These are phyloP conservation scores for Troides aeacus DNA, from an alignment of 2,888 invertebrate genomes.

Conservation along the genomic window DNA sequence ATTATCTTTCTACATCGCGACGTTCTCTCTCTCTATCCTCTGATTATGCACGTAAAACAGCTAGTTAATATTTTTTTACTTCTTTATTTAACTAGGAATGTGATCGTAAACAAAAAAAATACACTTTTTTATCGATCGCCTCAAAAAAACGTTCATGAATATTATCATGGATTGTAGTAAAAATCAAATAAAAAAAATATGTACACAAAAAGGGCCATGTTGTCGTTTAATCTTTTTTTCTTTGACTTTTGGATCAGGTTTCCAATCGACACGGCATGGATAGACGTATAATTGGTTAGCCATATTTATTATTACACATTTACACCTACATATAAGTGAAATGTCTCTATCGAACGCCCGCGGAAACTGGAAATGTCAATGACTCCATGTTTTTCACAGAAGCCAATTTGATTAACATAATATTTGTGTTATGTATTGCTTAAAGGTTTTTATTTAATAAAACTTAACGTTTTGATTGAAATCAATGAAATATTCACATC, in stretches of 20 bases:
- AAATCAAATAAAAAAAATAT: slow-evolving; percentile 22
- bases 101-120: slow-evolving; percentile 39
- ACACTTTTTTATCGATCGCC: slow-evolving; percentile 30
- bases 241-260: slow-evolving; percentile 17
- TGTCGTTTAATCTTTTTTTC: slow-evolving; percentile 23
- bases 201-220: slow-evolving; percentile 18
- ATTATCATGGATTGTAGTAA: slow-evolving; percentile 21
- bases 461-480: too few species aligned
- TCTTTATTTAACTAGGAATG: slow-evolving; percentile 43
- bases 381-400: slow-evolving; percentile 1
- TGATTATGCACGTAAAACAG: slow-evolving; percentile 48
- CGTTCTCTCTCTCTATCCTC: slow-evolving; percentile 46
- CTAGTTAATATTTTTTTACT: slow-evolving; percentile 38
- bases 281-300: not conserved
- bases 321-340: slow-evolving; percentile 17
- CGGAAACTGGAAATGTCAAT: slow-evolving; percentile 1
- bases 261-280: slow-evolving; percentile 1
- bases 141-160: slow-evolving; percentile 20
- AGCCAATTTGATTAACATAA: slow-evolving; percentile 12
- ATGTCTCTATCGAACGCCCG: slow-evolving; percentile 21
- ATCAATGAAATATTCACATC: too few species aligned
- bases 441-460: too few species aligned
- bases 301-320: slow-evolving; percentile 13
- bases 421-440: not conserved
- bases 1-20: slow-evolving; percentile 66